Percentiles rank a stretch among this genome's conserved stretches.
Conservation (phyloP, 2,888 invertebrate genomes). For the Lucinisca nassula region DNA sequence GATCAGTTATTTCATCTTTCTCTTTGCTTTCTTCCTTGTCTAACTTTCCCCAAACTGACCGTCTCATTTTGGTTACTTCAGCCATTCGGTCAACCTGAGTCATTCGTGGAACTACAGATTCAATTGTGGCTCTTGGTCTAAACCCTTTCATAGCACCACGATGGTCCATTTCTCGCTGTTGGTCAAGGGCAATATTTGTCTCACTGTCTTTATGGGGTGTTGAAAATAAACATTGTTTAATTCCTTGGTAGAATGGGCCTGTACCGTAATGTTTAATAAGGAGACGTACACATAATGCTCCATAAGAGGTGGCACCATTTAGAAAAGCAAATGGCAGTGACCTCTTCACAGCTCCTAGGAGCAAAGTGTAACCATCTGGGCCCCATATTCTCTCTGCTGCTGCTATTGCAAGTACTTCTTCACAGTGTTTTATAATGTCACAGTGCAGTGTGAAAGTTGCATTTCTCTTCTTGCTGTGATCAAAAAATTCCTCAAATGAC, state of each 20-base stretch:
- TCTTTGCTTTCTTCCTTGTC: too few species aligned
- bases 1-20: too few species aligned
- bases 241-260: not conserved
- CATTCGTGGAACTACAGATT: constrained; percentile 48
- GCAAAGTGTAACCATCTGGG: constrained; percentile 27
- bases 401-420: constrained; percentile 38
- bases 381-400: constrained; percentile 40
- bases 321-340: constrained; percentile 64
- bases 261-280: not conserved
- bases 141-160: constrained; percentile 19
- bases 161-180: constrained; percentile 33
- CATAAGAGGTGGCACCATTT: constrained; percentile 61
- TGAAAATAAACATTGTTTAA: not conserved
- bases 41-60: too few species aligned
- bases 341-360: constrained; percentile 41
- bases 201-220: not conserved
- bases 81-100: constrained; percentile 24
- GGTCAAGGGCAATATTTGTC: not conserved
- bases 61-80: too few species aligned
- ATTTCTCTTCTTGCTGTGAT: not conserved
- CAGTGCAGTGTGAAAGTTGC: constrained; percentile 30
- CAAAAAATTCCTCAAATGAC: not conserved
- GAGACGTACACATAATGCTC: constrained; percentile 32
- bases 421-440: constrained; percentile 45
- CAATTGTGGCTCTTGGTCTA: not conserved